Percentiles rank a stretch among this genome's conserved stretches.
Evolutionary conservation across 37 sponge, comb jelly and placozoan species (phyloP).

Genomic region (Haliclona indistincta): DNA sequence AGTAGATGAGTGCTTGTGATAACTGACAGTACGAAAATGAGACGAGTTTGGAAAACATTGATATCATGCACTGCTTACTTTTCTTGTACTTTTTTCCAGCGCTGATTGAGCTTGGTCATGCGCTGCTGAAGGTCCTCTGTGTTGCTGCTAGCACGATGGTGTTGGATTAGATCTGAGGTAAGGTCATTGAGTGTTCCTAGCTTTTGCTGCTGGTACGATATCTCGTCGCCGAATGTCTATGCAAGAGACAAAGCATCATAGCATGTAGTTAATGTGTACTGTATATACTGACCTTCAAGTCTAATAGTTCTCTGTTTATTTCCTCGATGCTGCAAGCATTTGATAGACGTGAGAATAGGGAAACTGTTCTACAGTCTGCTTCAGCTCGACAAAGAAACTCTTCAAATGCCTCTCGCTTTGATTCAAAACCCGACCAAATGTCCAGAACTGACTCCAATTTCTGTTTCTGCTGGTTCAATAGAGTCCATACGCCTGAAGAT

Average conservation of each 20-base stretch:
- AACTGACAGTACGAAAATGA: constrained; percentile 21
- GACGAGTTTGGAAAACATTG: not conserved
- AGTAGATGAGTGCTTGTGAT: constrained; percentile 19
- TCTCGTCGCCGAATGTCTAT: constrained; percentile 30
- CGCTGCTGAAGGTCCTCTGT: constrained; percentile 44
- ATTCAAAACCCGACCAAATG: constrained; percentile 53
- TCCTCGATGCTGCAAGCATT: not conserved
- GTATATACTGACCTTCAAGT: not conserved
- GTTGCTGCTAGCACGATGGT: constrained; percentile 33
- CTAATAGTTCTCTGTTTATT: not conserved
- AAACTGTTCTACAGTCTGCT: not conserved
- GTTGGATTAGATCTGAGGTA: constrained; percentile 33
- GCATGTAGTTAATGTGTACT: not conserved
- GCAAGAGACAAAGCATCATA: not conserved
- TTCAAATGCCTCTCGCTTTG: constrained; percentile 30
- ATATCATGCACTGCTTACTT: constrained; percentile 7
- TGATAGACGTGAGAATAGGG: not conserved
- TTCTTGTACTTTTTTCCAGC: constrained; percentile 39
- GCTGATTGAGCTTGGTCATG: constrained; percentile 36
- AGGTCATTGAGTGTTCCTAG: constrained; percentile 42
- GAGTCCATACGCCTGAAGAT: constrained; percentile 14
- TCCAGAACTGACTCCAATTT: constrained; percentile 41
- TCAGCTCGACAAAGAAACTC: constrained; percentile 42
- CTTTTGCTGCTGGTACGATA: not conserved
- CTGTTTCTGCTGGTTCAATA: constrained; percentile 11